Base-by-base conservation (phyloP, 2,888 invertebrate genomes). In the Phalangium opilio region DNA sequence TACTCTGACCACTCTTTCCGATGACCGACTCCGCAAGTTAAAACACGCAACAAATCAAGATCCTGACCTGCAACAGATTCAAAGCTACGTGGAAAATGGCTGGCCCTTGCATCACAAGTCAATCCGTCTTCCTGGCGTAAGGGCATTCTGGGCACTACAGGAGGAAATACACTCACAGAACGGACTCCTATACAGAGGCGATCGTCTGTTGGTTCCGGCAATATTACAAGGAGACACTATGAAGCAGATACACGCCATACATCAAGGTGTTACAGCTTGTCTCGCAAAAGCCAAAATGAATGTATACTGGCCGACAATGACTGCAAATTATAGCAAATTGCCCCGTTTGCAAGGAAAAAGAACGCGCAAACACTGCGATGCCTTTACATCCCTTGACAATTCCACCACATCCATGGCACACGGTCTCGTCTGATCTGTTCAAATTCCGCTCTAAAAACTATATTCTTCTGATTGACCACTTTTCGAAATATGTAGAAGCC, bases 401-500 rank as follows among this genome's bases (percentile, higher is more conserved):
- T 19, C 41, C 45, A 20, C 41, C 34, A 4, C 7, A 41, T 34
- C 45, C 41, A 33, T 45, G 45, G 45, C 41, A 41, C 10, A 41
- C 32, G 15, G 33, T 41, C 34, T 19, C 45, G 3, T 20, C 41
- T 17, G 34, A 41, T 4, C 34, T 45, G 15, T 45, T 45, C 41
- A 32, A 33, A 34, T 14, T 40, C n/a, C 1, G 34, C 3, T 41
- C 34, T 33, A 8, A 15, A 7, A 45, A 33, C 3, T 45, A 45
- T 17, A 27, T 45, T 12, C 21, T 47, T 27, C n/a, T 47, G 8
- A 36, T 42, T 15, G 47, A 47, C 32, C 42, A 47, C 15, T 47
- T 41, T 12, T 36, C 42, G 17, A 48, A 48, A 14, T 48, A 39
- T 40, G 35, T 44, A 17, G 44, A 43, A 15, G 15, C 40, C 11